Evolutionary conservation across 2,113 vertebrate species (phyloP).

Genomic region (Eretmochelys imbricata): DNA sequence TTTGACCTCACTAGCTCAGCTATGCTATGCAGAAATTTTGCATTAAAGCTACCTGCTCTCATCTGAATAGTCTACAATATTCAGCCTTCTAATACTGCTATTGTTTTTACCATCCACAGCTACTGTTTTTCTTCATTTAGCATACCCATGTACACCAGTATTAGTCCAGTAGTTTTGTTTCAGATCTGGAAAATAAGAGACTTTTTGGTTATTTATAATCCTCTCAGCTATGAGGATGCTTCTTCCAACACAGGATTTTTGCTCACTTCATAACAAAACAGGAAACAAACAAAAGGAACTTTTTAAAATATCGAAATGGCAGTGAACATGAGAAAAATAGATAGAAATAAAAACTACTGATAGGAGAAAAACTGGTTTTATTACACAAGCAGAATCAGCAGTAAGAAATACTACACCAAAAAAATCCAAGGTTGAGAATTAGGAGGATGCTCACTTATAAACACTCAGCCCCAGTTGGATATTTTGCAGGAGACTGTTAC

Average conservation of each 20-base stretch:
- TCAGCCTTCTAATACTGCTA: slow-evolving; percentile 22
- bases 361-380: background rate
- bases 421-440: background rate
- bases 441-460: background rate
- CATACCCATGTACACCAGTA: slow-evolving; percentile 44
- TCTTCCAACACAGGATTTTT: background rate
- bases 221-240: background rate
- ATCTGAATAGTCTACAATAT: slow-evolving; percentile 58
- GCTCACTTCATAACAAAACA: background rate
- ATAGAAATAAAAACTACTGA: background rate
- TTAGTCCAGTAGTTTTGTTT: background rate
- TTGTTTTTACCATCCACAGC: slow-evolving; percentile 36
- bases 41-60: slow-evolving; percentile 62
- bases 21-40: slow-evolving; percentile 43
- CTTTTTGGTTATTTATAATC: background rate
- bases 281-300: background rate
- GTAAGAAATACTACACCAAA: background rate
- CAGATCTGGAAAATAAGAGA: background rate
- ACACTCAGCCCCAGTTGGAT: background rate
- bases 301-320: background rate
- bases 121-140: background rate
- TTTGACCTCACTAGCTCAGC: slow-evolving; percentile 59
- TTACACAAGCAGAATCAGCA: background rate
- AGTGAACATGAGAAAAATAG: background rate
- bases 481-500: background rate